Conservation (phyloP, 2,113 vertebrate genomes). For the Oncorhynchus tshawytscha region DNA sequence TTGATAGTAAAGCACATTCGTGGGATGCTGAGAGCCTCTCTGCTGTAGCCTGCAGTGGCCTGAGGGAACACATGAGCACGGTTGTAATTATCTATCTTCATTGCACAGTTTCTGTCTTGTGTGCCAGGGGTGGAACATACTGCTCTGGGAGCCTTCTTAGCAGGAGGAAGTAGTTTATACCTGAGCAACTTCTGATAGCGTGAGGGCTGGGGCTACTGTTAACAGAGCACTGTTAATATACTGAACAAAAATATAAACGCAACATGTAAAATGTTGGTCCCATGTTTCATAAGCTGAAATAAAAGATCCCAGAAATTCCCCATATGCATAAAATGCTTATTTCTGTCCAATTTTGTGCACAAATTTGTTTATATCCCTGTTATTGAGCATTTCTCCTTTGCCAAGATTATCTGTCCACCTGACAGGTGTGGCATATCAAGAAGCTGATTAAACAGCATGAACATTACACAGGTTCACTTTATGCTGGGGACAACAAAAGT, state of each 20-base stretch:
- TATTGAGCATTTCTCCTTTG: too few relatives aligned
- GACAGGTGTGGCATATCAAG: too few relatives aligned
- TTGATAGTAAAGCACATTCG: not conserved
- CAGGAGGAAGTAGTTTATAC: not conserved
- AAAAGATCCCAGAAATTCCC: too few relatives aligned
- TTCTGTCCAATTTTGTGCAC: too few relatives aligned
- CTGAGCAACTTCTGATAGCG: not conserved
- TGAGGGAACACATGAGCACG: slow-evolving; percentile 6
- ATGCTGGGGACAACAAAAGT: too few relatives aligned
- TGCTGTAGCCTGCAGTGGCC: slow-evolving; percentile 1
- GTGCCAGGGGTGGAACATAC: not conserved
- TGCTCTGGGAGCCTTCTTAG: not conserved
- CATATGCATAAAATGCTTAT: too few relatives aligned
- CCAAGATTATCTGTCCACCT: too few relatives aligned
- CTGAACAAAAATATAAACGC: not conserved
- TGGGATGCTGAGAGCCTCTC: not conserved
- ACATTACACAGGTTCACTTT: too few relatives aligned
- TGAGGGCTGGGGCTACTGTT: not conserved
- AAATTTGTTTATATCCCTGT: too few relatives aligned
- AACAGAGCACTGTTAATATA: not conserved
- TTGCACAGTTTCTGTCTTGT: slow-evolving; percentile 32
- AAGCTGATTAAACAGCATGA: too few relatives aligned
- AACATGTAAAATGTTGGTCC: too few relatives aligned
- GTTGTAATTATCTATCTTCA: slow-evolving; percentile 59
- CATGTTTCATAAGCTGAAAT: too few relatives aligned